A percentile compares a stretch with the other conserved stretches of the same genome.
Conservation (phyloP, 2,113 vertebrate species). For the Lynx canadensis region DNA sequence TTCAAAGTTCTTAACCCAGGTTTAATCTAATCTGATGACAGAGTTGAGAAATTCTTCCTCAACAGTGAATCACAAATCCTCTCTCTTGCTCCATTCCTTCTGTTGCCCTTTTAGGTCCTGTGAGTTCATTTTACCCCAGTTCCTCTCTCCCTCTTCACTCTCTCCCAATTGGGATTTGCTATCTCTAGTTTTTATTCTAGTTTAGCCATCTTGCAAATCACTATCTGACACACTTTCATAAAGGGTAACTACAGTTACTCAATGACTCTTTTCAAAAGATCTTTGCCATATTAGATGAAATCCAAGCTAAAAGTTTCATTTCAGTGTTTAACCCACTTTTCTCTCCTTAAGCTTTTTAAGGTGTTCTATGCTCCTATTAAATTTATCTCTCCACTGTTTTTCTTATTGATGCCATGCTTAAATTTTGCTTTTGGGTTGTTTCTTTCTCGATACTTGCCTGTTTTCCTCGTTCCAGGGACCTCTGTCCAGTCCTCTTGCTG, state of each 20-base stretch:
- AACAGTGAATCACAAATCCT: neutral
- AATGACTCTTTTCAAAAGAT: neutral
- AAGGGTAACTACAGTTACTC: neutral
- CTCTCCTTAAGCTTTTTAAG: neutral
- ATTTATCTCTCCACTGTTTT: neutral
- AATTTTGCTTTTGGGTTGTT: neutral
- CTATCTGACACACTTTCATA: neutral
- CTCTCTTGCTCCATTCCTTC: neutral
- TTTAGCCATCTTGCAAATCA: neutral
- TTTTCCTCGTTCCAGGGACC: neutral
- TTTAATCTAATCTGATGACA: neutral
- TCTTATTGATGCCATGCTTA: neutral
- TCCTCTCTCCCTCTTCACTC: neutral
- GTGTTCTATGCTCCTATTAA: neutral
- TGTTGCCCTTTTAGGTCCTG: neutral
- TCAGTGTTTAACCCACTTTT: neutral
- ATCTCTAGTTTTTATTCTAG: neutral
- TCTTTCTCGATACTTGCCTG: neutral
- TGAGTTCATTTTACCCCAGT: neutral
- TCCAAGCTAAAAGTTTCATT: neutral
- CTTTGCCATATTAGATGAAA: neutral
- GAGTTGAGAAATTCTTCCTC: neutral
- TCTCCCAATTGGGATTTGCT: neutral
- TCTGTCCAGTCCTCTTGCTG: neutral
- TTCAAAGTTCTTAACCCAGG: neutral